Conservation (phyloP, 53 echinoderm and acorn worm species). For the Zoroaster sp. region DNA sequence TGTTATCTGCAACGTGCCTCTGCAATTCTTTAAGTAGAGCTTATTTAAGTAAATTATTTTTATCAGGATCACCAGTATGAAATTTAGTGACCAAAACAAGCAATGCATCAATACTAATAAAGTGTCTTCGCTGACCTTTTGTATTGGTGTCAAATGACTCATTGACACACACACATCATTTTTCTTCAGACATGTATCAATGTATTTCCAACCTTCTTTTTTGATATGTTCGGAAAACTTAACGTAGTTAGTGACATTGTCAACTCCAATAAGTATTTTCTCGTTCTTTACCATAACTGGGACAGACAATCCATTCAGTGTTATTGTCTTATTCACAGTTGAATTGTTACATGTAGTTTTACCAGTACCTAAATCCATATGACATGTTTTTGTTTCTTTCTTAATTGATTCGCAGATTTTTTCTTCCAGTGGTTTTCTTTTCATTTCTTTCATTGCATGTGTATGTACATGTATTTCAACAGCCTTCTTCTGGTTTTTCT, state of each 20-base stretch:
- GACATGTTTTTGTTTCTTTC: background rate
- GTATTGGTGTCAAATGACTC: constrained; percentile 3
- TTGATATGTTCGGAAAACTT: background rate
- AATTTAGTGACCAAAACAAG: background rate
- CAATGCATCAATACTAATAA: background rate
- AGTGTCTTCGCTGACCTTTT: background rate
- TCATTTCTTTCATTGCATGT: background rate
- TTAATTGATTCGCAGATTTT: background rate
- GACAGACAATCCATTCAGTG: background rate
- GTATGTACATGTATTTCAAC: background rate
- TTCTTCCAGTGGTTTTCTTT: background rate
- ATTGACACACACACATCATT: background rate
- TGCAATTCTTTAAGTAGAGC: background rate
- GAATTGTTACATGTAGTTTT: background rate
- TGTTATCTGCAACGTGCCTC: background rate
- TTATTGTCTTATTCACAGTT: background rate
- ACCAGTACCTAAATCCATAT: background rate
- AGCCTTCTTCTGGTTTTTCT: constrained; percentile 6
- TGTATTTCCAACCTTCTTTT: constrained; percentile 19
- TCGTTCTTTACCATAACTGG: background rate
- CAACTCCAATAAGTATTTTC: background rate
- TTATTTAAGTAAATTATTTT: background rate
- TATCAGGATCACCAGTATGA: background rate
- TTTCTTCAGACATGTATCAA: background rate
- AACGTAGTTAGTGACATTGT: background rate